These are phyloP conservation scores for Trachelus iudaicus DNA, from an alignment of 2,888 invertebrate species.

Conservation along the genomic window DNA sequence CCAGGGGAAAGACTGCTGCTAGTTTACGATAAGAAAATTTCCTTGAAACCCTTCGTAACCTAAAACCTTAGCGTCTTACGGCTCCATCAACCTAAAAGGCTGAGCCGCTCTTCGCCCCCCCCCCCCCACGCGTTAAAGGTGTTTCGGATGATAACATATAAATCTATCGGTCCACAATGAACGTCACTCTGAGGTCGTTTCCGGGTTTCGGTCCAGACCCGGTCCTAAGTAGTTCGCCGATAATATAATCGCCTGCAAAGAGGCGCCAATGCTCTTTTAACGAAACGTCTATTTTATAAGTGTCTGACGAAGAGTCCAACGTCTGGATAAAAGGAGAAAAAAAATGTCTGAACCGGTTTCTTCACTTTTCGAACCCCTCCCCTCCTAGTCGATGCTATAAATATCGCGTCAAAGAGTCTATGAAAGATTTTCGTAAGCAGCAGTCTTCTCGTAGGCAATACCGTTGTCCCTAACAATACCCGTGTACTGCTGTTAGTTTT, in stretches of 20 bases:
- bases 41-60: neutral
- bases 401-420: neutral
- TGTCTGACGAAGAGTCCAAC: neutral
- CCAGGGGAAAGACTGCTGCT: neutral
- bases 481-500: neutral
- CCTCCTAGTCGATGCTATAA: neutral
- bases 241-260: neutral
- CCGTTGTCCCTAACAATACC: neutral
- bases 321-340: neutral
- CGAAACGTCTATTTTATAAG: neutral
- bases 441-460: neutral
- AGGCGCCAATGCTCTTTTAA: neutral
- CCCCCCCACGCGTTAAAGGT: neutral
- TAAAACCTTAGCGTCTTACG: neutral
- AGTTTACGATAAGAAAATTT: neutral
- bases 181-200: neutral
- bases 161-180: neutral
- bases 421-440: neutral
- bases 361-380: neutral
- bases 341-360: neutral
- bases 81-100: neutral
- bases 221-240: neutral
- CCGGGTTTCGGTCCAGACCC: neutral
- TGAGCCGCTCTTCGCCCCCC: neutral
- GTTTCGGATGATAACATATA: neutral